Base-by-base conservation (phyloP, 2,113 vertebrate genomes). In the Lepus europaeus region DNA sequence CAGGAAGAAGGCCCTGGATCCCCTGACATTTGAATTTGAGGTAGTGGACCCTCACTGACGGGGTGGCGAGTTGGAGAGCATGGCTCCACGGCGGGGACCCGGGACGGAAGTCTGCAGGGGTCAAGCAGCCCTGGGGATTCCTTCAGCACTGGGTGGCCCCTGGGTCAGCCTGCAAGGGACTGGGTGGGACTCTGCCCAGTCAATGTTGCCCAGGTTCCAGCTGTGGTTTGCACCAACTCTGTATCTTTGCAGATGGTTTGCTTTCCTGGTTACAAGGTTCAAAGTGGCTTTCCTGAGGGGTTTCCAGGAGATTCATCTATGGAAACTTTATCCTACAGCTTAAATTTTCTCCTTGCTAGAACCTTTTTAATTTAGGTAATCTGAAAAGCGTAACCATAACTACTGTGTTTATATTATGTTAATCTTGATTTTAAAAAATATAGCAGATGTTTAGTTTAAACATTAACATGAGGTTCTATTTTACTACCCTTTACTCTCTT, bases 401-500 rank as follows among this genome's bases (percentile, higher is more conserved):
- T 49, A 49, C 23, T 90, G 27, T 73, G 36, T 92, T 91, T 90
- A 69, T 92, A 81, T 95, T 95, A 92, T 92, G 84, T 96, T 93
- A 90, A 85, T 86, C 66, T 93, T 89, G 64, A 91, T 61, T 86
- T 97, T 25, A 69, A 94, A 72, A 97, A 72, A 87, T 89, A 76
- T 19, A 93, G 84, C 56, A 81, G 63, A 82, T 20, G 31, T 12
- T 95, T 93, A 91, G 77, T 96, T 92, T 93, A 93, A 96, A 93
- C 23, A 66, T 70, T 93, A 90, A 33, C 66, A 80, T 36, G 78
- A 90, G 51, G n/a, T 64, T 93, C 51, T 93, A 74, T 80, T 89
- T 95, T 94, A 74, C 29, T 81, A 5, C 72, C 49, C 51, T 68
- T 81, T 73, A 70, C 59, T 53, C 31, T 76, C 74, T 89, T 93